Conservation (phyloP, 2,888 invertebrate species). For the Campopleginae sp. region DNA sequence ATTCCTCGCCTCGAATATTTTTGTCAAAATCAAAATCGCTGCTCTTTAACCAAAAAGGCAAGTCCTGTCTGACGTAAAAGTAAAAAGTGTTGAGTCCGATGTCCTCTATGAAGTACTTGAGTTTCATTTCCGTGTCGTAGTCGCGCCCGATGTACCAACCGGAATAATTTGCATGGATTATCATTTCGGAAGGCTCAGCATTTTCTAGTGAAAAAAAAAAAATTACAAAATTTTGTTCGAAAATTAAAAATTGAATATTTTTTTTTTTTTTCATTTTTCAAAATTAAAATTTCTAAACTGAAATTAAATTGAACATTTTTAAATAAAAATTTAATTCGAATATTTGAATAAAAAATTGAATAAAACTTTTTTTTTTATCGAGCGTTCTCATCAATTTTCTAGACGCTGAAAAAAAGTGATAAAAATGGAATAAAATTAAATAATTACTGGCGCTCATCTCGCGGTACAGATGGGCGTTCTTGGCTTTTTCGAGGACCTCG, state of each 20-base stretch:
- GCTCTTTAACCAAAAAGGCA: constrained; percentile 88
- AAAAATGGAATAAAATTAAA: not conserved
- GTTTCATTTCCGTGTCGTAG: constrained; percentile 86
- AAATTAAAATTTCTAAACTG: too few relatives aligned
- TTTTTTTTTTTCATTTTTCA: not conserved
- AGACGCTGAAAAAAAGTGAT: too few relatives aligned
- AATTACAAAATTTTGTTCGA: too few relatives aligned
- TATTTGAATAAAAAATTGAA: too few relatives aligned
- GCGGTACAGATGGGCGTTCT: constrained; percentile 83
- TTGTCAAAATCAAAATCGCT: constrained; percentile 84
- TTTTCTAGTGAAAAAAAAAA: constrained; percentile 58
- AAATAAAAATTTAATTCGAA: too few relatives aligned
- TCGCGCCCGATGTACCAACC: constrained; percentile 85
- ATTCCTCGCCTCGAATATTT: constrained; percentile 84
- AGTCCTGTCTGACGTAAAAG: constrained; percentile 87
- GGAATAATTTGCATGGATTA: constrained; percentile 87
- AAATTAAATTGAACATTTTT: too few relatives aligned
- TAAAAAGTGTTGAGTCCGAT: constrained; percentile 89
- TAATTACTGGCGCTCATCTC: constrained; percentile 74
- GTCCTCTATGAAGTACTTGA: constrained; percentile 90
- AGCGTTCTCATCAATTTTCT: too few relatives aligned
- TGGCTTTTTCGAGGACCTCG: constrained; percentile 85
- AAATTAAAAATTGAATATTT: too few relatives aligned
- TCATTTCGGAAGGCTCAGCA: constrained; percentile 81
- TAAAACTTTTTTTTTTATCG: too few relatives aligned